Percentiles rank a stretch among this genome's conserved stretches.
Conservation (phyloP, 2,113 vertebrate genomes). For the Elephas maximus region DNA sequence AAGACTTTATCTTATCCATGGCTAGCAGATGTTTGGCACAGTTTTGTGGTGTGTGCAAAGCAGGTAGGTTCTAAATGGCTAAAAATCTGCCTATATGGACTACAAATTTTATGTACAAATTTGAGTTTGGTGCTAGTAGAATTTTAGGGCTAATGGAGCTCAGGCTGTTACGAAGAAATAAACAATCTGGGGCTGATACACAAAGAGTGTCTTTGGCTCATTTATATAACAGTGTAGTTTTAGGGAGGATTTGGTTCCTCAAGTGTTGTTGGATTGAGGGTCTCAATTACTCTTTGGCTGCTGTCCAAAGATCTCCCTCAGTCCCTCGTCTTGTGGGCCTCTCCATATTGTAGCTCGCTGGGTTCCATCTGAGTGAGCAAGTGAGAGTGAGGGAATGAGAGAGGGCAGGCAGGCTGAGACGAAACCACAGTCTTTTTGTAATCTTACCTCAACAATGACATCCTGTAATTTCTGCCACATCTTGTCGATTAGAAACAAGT, state of each 20-base stretch:
- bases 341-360: not conserved
- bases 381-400: not conserved
- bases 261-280: not conserved
- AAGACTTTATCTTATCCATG: not conserved
- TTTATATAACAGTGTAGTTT: not conserved
- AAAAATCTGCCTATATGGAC: not conserved
- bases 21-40: not conserved
- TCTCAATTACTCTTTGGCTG: not conserved
- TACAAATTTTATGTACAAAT: too few species aligned
- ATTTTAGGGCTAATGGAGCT: too few species aligned
- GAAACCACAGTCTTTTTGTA: not conserved
- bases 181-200: not conserved
- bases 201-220: not conserved
- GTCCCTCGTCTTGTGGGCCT: not conserved
- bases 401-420: not conserved
- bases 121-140: too few species aligned
- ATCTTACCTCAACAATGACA: not conserved
- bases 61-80: not conserved
- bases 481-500: not conserved
- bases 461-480: not conserved
- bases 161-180: not conserved
- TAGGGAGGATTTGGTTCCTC: not conserved
- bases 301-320: not conserved
- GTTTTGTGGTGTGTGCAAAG: not conserved
- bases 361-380: not conserved